phyloP scores from a whole-genome alignment of 1,140 invertebrate species.

The Caenorhabditis brenneri region DNA sequence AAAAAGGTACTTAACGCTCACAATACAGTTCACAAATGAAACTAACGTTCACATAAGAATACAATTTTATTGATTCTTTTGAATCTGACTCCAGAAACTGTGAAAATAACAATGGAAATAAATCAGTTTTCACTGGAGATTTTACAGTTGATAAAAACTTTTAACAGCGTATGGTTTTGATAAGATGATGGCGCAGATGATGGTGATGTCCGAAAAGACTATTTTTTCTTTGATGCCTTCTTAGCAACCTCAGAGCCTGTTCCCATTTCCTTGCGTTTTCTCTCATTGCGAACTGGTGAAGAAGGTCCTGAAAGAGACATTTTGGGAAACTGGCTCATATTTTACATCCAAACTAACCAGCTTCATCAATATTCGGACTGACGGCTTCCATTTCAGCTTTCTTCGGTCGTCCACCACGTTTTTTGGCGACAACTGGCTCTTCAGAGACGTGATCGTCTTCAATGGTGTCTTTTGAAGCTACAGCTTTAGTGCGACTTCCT shows the following conservation, averaged over 20 bases:
- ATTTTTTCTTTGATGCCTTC: not conserved
- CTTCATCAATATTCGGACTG: not conserved
- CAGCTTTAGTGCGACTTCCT: not conserved
- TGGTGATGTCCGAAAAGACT: no score
- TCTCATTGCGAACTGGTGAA: not conserved
- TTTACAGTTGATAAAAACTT: not conserved
- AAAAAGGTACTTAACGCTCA: not conserved
- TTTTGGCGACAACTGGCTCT: not conserved
- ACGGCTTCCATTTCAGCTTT: not conserved
- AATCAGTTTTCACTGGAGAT: not conserved
- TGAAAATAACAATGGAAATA: not conserved
- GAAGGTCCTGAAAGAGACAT: not conserved
- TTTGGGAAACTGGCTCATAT: not conserved
- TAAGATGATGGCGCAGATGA: no score
- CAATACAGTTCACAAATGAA: no score
- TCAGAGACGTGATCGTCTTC: not conserved
- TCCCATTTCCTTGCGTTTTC: not conserved
- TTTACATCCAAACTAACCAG: not conserved
- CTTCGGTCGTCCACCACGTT: not conserved
- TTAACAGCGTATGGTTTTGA: no score
- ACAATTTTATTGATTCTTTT: not conserved
- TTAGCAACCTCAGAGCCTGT: not conserved
- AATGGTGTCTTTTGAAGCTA: not conserved
- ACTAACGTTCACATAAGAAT: not conserved
- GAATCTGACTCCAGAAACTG: not conserved